Evolutionary conservation across 2,113 vertebrate species (phyloP).

Genomic region (Ptychochromis oligacanthus): DNA sequence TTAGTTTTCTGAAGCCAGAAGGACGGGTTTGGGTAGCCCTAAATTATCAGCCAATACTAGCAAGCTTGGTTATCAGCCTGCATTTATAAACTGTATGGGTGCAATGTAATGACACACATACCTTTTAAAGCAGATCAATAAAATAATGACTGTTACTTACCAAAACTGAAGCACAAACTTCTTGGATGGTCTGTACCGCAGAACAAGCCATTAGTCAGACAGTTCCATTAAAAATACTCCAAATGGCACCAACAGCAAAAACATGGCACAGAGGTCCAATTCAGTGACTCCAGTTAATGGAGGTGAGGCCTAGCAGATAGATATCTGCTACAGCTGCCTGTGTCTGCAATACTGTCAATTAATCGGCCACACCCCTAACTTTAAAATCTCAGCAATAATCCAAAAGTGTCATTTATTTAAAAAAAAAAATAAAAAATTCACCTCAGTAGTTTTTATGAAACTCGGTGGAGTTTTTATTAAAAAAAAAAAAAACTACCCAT

Average conservation of each 20-base stretch:
- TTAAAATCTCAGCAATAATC: not conserved
- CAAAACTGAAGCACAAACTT: not conserved
- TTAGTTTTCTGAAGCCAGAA: too few relatives aligned
- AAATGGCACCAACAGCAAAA: not conserved
- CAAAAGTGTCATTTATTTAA: not conserved
- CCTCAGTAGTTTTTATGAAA: too few relatives aligned
- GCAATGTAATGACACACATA: not conserved
- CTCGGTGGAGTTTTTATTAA: too few relatives aligned
- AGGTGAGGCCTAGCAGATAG: not conserved
- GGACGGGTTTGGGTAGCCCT: not conserved
- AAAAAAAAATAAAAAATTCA: too few relatives aligned
- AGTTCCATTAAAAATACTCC: not conserved
- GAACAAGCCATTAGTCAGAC: not conserved
- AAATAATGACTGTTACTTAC: not conserved
- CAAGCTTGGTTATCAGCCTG: not conserved
- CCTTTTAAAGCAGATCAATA: not conserved
- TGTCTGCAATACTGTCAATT: not conserved
- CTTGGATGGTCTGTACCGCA: not conserved
- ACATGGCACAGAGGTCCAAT: not conserved
- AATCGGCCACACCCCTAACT: not conserved
- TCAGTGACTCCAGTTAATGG: not conserved
- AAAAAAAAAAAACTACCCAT: not conserved
- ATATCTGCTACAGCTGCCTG: not conserved
- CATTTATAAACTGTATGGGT: not conserved
- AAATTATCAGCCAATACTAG: not conserved